These are phyloP conservation scores for Papilio polyxenes DNA, from an alignment of 1,140 invertebrate genomes.

Conservation along the genomic window DNA sequence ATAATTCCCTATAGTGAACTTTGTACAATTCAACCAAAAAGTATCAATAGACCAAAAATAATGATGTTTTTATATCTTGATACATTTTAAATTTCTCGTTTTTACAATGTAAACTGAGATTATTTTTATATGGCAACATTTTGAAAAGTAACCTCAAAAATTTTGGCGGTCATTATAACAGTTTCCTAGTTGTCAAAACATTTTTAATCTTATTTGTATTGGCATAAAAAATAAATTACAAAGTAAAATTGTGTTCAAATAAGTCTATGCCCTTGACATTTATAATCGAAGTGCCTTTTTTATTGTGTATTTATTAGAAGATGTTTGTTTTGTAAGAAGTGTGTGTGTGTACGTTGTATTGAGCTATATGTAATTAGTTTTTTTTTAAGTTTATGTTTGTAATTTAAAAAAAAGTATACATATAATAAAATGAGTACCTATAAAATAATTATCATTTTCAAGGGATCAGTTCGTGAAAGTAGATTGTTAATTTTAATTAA, in stretches of 20 bases:
- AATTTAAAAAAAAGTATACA: conserved; percentile 6
- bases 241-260: conserved; percentile 11
- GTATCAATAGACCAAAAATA: conserved; percentile 35
- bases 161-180: background rate
- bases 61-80: background rate
- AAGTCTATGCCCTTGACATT: conserved; percentile 22
- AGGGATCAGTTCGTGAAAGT: background rate
- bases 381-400: background rate
- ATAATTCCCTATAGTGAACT: background rate
- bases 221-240: background rate
- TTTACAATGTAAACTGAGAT: background rate
- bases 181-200: background rate
- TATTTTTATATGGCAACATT: conserved; percentile 18
- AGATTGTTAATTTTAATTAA: background rate
- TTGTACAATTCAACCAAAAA: conserved; percentile 27
- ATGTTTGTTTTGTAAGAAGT: background rate
- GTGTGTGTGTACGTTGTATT: background rate
- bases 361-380: background rate
- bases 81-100: background rate
- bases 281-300: conserved; percentile 14
- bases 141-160: background rate
- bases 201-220: background rate
- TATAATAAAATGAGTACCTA: background rate
- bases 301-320: background rate
- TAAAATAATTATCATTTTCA: background rate